Percentiles rank a stretch among this genome's conserved stretches.
phyloP scores from a whole-genome alignment of 1,140 invertebrate genomes.

The Cotesia glomerata region DNA sequence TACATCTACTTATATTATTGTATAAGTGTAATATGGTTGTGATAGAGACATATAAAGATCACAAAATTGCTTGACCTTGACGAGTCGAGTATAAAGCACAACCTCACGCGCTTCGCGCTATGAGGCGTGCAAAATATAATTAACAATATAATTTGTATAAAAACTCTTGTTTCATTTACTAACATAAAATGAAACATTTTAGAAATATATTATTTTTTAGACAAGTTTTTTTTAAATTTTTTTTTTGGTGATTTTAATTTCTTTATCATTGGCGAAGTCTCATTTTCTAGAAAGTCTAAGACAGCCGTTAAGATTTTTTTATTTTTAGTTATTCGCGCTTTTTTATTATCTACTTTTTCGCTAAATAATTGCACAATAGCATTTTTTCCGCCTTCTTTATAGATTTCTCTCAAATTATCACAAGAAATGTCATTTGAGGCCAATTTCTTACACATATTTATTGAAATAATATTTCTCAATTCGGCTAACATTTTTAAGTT shows the following conservation, averaged over 20 bases:
- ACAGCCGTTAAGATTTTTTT: slow-evolving; percentile 16
- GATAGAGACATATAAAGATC: no score
- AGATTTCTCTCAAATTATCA: slow-evolving; percentile 25
- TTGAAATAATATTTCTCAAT: slow-evolving; percentile 13
- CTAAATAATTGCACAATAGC: slow-evolving; percentile 22
- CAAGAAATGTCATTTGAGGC: slow-evolving; percentile 25
- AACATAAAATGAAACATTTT: no score
- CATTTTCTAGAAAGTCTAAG: slow-evolving; percentile 19
- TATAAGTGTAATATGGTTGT: no score
- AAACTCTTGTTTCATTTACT: no score
- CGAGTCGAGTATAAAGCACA: no score
- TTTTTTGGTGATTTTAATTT: not conserved
- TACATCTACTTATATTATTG: no score
- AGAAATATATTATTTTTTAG: slow-evolving; percentile 9
- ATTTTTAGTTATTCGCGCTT: slow-evolving; percentile 20
- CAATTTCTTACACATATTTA: slow-evolving; percentile 27
- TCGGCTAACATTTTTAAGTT: slow-evolving; percentile 16
- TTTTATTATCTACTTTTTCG: slow-evolving; percentile 17
- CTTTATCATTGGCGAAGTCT: not conserved
- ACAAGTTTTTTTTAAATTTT: slow-evolving; percentile 4
- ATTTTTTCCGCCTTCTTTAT: slow-evolving; percentile 14
- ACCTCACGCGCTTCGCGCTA: no score
- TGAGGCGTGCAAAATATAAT: no score
- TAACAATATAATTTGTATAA: no score
- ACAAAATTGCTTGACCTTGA: no score